Evolutionary conservation across 2,113 vertebrate species (phyloP).

Genomic region (Lepidothrix coronata): DNA sequence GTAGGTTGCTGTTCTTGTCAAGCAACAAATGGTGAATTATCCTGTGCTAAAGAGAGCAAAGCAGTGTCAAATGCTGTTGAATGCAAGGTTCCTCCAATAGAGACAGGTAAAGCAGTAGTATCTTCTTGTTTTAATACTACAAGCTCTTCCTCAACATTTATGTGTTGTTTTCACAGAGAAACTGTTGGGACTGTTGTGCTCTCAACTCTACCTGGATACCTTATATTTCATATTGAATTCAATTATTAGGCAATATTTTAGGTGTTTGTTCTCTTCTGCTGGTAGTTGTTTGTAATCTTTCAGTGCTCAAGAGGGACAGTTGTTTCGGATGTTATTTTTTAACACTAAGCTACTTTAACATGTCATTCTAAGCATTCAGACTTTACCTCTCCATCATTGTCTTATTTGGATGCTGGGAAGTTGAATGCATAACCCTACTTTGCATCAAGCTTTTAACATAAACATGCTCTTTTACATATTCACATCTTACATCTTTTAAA

Average conservation of each 20-base stretch:
- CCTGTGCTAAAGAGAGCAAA: constrained; percentile 67
- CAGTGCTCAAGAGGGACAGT: background rate
- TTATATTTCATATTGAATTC: background rate
- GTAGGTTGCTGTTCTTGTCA: constrained; percentile 85
- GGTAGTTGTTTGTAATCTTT: background rate
- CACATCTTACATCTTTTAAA: background rate
- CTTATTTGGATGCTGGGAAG: background rate
- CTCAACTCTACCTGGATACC: background rate
- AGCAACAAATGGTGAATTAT: constrained; percentile 67
- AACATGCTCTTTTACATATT: background rate
- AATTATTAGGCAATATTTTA: background rate
- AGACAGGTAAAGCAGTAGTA: constrained; percentile 74
- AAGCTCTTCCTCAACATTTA: background rate
- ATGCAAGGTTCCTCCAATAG: constrained; percentile 57
- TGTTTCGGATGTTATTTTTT: background rate
- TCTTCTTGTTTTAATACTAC: background rate
- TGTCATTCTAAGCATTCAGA: background rate
- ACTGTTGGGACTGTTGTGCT: background rate
- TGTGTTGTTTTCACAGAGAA: background rate
- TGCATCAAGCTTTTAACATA: background rate
- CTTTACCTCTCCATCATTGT: background rate
- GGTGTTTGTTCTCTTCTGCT: background rate
- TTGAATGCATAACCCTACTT: background rate
- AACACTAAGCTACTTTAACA: background rate
- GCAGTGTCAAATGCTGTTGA: constrained; percentile 43